Percentiles rank a stretch among this genome's conserved stretches.
Evolutionary conservation across 2,797 vertebrate species (phyloP).

Genomic region (Halcyon chelicuti): DNA sequence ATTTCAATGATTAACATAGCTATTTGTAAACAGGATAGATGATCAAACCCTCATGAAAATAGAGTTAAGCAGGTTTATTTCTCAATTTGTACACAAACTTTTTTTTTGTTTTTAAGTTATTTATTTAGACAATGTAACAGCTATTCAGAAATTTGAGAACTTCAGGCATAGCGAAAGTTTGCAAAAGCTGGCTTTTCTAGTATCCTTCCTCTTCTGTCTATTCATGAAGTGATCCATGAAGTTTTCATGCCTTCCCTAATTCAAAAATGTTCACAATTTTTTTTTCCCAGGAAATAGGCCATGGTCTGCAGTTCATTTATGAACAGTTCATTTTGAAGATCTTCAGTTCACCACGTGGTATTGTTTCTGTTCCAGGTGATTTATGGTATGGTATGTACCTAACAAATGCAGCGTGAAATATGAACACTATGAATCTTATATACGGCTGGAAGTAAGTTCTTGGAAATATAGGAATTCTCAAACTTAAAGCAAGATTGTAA

Average conservation of each 20-base stretch:
- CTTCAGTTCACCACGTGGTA: not conserved
- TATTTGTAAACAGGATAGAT: constrained; percentile 62
- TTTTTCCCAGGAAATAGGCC: not conserved
- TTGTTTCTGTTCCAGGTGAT: constrained; percentile 43
- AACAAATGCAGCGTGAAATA: constrained; percentile 18
- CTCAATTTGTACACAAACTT: not conserved
- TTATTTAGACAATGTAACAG: not conserved
- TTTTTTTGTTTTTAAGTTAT: not conserved
- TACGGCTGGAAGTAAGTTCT: not conserved
- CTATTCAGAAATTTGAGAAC: not conserved
- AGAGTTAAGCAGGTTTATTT: not conserved
- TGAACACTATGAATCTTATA: not conserved
- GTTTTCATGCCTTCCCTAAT: not conserved
- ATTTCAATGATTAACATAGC: constrained; percentile 33
- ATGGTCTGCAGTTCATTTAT: constrained; percentile 19
- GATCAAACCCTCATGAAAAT: constrained; percentile 35
- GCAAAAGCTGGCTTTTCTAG: not conserved
- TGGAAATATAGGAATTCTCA: not conserved
- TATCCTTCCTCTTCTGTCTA: not conserved
- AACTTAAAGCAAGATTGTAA: not conserved
- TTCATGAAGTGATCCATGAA: not conserved
- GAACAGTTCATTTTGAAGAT: constrained; percentile 16
- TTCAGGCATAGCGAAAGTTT: not conserved
- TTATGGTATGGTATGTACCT: constrained; percentile 16
- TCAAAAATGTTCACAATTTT: not conserved